Evolutionary conservation across 2,888 invertebrate genomes (phyloP).

Genomic region (Lycia hirtaria): DNA sequence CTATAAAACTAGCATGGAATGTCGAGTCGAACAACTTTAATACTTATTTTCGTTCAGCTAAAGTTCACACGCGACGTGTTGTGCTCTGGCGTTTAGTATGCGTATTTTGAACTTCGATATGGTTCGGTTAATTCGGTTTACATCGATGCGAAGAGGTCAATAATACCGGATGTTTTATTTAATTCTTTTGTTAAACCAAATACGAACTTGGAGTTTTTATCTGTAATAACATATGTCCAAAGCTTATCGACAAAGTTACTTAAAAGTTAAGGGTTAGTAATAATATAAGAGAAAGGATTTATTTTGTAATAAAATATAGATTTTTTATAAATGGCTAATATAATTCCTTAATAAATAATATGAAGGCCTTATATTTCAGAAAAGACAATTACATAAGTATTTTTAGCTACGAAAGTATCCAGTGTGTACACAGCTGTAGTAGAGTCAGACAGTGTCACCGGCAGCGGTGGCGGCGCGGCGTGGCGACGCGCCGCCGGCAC

Average conservation of each 20-base stretch:
- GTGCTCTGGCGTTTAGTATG: slow-evolving; percentile 23
- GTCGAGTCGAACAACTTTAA: slow-evolving; percentile 48
- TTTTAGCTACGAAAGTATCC: too few species aligned
- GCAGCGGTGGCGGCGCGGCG: slow-evolving; percentile 9
- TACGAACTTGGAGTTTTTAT: slow-evolving; percentile 9
- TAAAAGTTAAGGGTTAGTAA: too few species aligned
- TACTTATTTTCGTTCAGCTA: slow-evolving; percentile 51
- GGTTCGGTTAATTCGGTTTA: slow-evolving; percentile 35
- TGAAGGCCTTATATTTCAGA: too few species aligned
- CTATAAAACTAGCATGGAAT: slow-evolving; percentile 54
- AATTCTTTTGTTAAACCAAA: slow-evolving; percentile 14
- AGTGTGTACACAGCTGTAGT: slow-evolving; percentile 21
- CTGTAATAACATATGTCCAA: neutral
- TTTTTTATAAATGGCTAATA: too few species aligned
- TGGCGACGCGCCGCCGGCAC: slow-evolving; percentile 35
- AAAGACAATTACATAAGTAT: too few species aligned
- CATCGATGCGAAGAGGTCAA: slow-evolving; percentile 48
- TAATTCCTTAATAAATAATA: too few species aligned
- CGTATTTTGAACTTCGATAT: slow-evolving; percentile 26
- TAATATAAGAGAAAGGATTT: neutral
- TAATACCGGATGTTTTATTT: slow-evolving; percentile 52
- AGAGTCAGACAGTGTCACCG: slow-evolving; percentile 23
- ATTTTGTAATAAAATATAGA: neutral
- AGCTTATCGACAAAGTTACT: too few species aligned
- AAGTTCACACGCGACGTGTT: slow-evolving; percentile 42